Evolutionary conservation across 2,113 vertebrate species (phyloP).

Genomic region (Symphodus melops): DNA sequence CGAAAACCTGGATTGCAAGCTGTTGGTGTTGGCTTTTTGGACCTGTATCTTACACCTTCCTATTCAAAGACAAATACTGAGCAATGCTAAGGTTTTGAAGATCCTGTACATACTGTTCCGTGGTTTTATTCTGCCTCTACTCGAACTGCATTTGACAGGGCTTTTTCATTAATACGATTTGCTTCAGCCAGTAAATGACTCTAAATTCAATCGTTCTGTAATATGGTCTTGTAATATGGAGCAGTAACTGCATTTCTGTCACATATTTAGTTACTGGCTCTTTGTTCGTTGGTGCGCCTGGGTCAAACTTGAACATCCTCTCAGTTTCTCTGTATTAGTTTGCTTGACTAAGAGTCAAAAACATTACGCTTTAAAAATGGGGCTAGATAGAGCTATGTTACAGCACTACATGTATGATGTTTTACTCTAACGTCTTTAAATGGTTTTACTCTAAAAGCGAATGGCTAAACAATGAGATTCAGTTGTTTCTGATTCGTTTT

Average conservation of each 20-base stretch:
- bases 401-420: too few species aligned
- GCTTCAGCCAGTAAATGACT: constrained; percentile 19
- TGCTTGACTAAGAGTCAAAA: background rate
- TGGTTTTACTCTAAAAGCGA: background rate
- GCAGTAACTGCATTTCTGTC: background rate
- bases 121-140: constrained; percentile 1
- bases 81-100: constrained; percentile 1
- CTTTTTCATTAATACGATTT: constrained; percentile 16
- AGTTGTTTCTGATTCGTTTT: background rate
- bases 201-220: constrained; percentile 19
- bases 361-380: background rate
- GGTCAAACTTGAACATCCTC: constrained; percentile 1
- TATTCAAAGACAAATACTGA: background rate
- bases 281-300: background rate
- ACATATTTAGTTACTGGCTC: constrained; percentile 7
- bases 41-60: background rate
- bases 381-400: too few species aligned
- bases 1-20: background rate
- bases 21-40: background rate
- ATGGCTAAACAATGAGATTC: background rate
- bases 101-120: constrained; percentile 5
- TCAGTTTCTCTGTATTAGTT: too few species aligned
- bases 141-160: background rate
- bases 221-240: constrained; percentile 12
- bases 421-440: background rate